Base-by-base conservation (phyloP, 2,113 vertebrate species). In the Eclectus roratus region DNA sequence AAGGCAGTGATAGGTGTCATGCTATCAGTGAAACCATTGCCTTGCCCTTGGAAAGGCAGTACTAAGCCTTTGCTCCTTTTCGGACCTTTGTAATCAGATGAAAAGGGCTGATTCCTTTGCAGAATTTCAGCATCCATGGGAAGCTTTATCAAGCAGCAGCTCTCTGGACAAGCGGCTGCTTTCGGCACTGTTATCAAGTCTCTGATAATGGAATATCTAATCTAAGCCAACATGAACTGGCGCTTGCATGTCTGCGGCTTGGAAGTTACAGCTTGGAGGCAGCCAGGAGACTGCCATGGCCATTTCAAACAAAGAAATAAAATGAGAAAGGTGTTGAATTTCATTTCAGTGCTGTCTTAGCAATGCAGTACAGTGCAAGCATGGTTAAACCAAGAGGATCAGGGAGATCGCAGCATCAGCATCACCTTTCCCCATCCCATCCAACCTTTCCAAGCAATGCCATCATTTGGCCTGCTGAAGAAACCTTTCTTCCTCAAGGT, bases 131-230 rank as follows among this genome's bases (percentile, higher is more conserved):
- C 65, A 49, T 66, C 1, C 1, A 31, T 55, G 9, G 41, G 39
- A 79, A 72, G n/a, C 50, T 86, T 92, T 89, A 80, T 92, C 76
- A 76, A 89, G 61, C 24, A 31, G 76, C 56, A 91, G 73, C 1
- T 3, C 56, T 81, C 53, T 58, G 24, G 39, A 60, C 41, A 79
- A 85, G 41, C 61, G 23, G 8, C 52, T 4, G 3, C 44, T 85
- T 80, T 79, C 4, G 4, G 33, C 52, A 52, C 24, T 29, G 17
- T 93, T 86, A 94, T 93, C 92, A 14, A 27, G 39, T 33, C 37
- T 52, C 37, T 81, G 79, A 93, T 95, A 95, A 33, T 64, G 49
- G 37, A 60, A 24, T 80, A 96, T 95, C 95, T 96, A 95, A 97
- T 95, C 95, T 96, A 79, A 93, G 66, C 23, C 53, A 78, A 2